These are phyloP conservation scores for Microchirus variegatus DNA, from an alignment of 2,797 vertebrate genomes.

Conservation along the genomic window DNA sequence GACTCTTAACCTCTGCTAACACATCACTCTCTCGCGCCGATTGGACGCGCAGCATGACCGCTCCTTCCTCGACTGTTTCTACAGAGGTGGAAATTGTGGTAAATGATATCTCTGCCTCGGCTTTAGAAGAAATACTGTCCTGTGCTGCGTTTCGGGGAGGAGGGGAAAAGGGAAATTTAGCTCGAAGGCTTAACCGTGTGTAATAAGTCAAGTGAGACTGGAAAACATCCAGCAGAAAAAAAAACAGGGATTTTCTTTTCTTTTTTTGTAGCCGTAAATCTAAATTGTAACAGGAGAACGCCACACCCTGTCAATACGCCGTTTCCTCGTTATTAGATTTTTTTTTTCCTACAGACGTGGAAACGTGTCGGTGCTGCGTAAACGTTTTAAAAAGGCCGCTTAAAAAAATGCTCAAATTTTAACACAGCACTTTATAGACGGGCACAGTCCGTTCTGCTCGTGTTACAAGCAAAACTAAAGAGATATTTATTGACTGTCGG, in stretches of 20 bases:
- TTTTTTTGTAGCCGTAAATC: constrained; percentile 29
- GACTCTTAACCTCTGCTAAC: constrained; percentile 20
- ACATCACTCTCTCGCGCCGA: neutral
- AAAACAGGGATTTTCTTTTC: constrained; percentile 16
- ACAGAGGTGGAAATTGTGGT: constrained; percentile 24
- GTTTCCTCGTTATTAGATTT: constrained; percentile 7
- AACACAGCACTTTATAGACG: constrained; percentile 3
- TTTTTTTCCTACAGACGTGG: constrained; percentile 4
- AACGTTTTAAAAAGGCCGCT: neutral
- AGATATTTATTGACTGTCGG: constrained; percentile 12
- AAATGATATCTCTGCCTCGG: constrained; percentile 10
- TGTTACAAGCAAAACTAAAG: constrained; percentile 5
- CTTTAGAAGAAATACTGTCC: constrained; percentile 20
- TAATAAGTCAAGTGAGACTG: constrained; percentile 32
- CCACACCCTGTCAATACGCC: constrained; percentile 6
- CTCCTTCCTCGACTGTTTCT: constrained; percentile 8
- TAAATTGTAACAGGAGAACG: constrained; percentile 17
- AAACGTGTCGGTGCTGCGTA: constrained; percentile 6
- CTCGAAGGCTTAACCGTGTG: constrained; percentile 2
- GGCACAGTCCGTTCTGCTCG: neutral
- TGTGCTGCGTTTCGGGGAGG: neutral
- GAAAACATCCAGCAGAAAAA: constrained; percentile 22
- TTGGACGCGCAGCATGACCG: neutral
- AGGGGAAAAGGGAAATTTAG: constrained; percentile 16
- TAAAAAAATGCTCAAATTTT: neutral